Evolutionary conservation across 2,888 invertebrate species (phyloP).

Genomic region (Phengaris arion): DNA sequence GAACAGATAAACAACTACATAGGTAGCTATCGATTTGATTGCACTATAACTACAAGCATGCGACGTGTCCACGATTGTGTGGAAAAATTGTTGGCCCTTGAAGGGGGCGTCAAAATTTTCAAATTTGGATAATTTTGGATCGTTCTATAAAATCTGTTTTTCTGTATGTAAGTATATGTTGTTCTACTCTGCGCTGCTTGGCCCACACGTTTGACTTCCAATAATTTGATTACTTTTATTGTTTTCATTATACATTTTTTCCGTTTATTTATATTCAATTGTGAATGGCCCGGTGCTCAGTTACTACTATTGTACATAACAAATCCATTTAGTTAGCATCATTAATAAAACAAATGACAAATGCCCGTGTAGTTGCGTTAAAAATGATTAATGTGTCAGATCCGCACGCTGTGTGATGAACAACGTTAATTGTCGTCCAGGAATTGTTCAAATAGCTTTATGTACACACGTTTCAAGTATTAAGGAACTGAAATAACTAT

Average conservation of each 20-base stretch:
- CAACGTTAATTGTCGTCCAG: slow-evolving; percentile 17
- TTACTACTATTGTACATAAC: slow-evolving; percentile 19
- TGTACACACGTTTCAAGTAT: not conserved
- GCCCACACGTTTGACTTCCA: no score
- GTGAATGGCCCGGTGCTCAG: not conserved
- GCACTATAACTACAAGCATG: no score
- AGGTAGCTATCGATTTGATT: no score
- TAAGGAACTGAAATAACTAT: not conserved
- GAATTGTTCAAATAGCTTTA: slow-evolving; percentile 5
- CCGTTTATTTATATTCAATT: not conserved
- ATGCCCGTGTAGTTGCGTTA: slow-evolving; percentile 18
- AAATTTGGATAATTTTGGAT: no score
- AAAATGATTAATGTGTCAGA: slow-evolving; percentile 4
- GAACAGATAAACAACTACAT: no score
- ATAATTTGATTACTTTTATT: no score
- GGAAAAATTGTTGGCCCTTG: no score
- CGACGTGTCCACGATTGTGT: no score
- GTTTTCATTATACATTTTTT: not conserved
- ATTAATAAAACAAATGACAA: slow-evolving; percentile 28
- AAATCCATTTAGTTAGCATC: slow-evolving; percentile 10
- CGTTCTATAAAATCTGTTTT: no score
- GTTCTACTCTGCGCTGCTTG: no score
- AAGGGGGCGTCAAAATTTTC: no score
- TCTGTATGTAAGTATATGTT: no score
- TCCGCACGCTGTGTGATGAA: not conserved